These are phyloP conservation scores for Scaptomyza polygonia DNA, from an alignment of 2,888 invertebrate genomes.

Conservation along the genomic window DNA sequence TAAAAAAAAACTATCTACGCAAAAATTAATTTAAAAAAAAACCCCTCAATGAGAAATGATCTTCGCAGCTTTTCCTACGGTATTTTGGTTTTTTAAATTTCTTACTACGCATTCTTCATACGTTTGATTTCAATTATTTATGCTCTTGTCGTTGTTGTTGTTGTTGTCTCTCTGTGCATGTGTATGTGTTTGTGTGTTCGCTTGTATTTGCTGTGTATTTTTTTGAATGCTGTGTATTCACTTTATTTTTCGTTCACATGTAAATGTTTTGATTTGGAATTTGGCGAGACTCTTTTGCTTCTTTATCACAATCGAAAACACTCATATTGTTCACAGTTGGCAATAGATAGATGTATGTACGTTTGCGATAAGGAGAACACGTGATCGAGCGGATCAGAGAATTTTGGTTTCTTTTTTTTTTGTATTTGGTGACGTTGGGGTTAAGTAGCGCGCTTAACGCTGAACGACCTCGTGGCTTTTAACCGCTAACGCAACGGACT, in stretches of 20 bases:
- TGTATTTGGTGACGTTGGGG: slow-evolving; percentile 55
- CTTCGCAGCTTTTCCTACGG: slow-evolving; percentile 34
- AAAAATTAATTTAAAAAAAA: slow-evolving; percentile 10
- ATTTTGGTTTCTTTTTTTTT: slow-evolving; percentile 4
- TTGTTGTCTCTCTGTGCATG: slow-evolving; percentile 7
- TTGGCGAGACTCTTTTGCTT: slow-evolving; percentile 14
- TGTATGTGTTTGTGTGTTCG: slow-evolving; percentile 13
- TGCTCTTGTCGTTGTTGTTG: slow-evolving; percentile 15
- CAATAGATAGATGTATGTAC: neutral
- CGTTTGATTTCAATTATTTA: slow-evolving; percentile 46
- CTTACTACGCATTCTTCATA: slow-evolving; percentile 64
- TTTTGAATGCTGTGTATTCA: slow-evolving; percentile 34
- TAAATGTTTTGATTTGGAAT: slow-evolving; percentile 52
- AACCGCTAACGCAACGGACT: slow-evolving; percentile 82
- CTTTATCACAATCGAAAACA: slow-evolving; percentile 28
- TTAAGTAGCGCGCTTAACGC: slow-evolving; percentile 63
- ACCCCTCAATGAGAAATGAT: slow-evolving; percentile 50
- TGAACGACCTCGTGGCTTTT: slow-evolving; percentile 84
- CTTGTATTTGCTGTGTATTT: slow-evolving; percentile 24
- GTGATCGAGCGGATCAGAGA: slow-evolving; percentile 46
- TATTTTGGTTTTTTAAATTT: slow-evolving; percentile 47
- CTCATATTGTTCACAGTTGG: slow-evolving; percentile 21
- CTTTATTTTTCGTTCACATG: slow-evolving; percentile 35
- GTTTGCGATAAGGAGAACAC: slow-evolving; percentile 27
- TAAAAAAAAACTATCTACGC: slow-evolving; percentile 4